These are phyloP conservation scores for Ia io DNA, from an alignment of 2,113 vertebrate genomes.

Conservation along the genomic window DNA sequence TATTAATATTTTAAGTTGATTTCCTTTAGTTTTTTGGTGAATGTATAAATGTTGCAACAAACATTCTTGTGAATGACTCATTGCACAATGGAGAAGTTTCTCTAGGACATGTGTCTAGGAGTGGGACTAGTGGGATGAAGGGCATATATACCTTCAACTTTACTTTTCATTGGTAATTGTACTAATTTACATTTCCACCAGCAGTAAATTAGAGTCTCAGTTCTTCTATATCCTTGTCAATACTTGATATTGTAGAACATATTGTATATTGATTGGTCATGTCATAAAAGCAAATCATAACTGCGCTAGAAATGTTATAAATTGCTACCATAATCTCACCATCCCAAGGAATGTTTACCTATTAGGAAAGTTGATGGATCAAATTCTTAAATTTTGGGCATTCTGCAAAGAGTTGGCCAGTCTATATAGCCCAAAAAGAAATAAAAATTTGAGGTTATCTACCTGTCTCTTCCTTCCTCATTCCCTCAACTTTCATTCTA, in stretches of 20 bases:
- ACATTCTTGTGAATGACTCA: neutral
- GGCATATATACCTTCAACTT: neutral
- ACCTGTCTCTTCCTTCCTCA: neutral
- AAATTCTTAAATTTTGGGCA: neutral
- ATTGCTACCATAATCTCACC: neutral
- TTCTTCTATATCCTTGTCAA: neutral
- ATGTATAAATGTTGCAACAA: neutral
- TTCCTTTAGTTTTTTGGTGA: neutral
- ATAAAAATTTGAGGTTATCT: neutral
- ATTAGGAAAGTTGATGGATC: neutral
- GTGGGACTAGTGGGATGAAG: neutral
- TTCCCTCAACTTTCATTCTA: neutral
- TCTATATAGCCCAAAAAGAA: neutral
- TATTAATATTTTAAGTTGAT: neutral
- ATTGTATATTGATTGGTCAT: neutral
- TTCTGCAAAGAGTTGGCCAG: neutral
- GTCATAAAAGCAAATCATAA: neutral
- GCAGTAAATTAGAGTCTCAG: neutral
- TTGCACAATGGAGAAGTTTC: neutral
- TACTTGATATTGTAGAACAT: neutral
- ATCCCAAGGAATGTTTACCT: neutral
- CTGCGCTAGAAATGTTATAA: neutral
- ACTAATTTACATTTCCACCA: neutral
- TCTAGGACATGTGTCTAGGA: neutral
- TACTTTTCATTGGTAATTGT: neutral